Base-by-base conservation (phyloP, 37 sponge, comb jelly and placozoan species). In the Ephydatia muelleri region DNA sequence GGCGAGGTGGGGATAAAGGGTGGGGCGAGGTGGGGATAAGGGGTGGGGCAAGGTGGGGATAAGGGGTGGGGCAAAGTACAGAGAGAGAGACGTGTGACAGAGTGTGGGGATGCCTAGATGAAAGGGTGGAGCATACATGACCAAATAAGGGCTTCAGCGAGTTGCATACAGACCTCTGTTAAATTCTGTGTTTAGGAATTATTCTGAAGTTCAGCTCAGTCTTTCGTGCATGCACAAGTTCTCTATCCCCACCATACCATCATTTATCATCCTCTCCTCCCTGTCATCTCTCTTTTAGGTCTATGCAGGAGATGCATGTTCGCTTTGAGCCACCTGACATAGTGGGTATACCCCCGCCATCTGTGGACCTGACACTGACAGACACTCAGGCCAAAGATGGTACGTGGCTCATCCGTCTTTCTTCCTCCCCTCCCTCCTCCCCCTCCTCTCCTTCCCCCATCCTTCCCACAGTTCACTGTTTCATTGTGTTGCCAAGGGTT, bases 261-360 rank as follows among this genome's bases (percentile, higher is more conserved):
- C 76, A 3, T 13, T 75, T 8, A 75, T 5, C 74, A 29, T 36
- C 74, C 74, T 73, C 74, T 36, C 74, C 47, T 73, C 34, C 22
- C 74, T 73, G 6, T 21, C 75, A 8, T 5, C 28, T 21, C 35
- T 14, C 19, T 2, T 26, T 35, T 33, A 94, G 94, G 75, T 94
- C 94, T 35, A 87, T 94, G 78, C 94, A 90, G 78, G 91, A 90
- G 85, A 66, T 94, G 67, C 32, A 64, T 65, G 83, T 94, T n/a
- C 84, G 65, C 85, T 90, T 87, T 87, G 94, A 94, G 69, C 94
- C 94, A 1, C 91, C 90, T 25, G 91, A 90, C 76, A 32, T 87
- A 13, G 57, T 80, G 33, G 88, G 89, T 48, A 77, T 90, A 1
- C 91, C 91, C 32, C n/a, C n/a, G 1, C 90, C 94, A 1, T 70